These are phyloP conservation scores for Xenotilapia leptura DNA, from an alignment of 2,113 vertebrate species.

Conservation along the genomic window DNA sequence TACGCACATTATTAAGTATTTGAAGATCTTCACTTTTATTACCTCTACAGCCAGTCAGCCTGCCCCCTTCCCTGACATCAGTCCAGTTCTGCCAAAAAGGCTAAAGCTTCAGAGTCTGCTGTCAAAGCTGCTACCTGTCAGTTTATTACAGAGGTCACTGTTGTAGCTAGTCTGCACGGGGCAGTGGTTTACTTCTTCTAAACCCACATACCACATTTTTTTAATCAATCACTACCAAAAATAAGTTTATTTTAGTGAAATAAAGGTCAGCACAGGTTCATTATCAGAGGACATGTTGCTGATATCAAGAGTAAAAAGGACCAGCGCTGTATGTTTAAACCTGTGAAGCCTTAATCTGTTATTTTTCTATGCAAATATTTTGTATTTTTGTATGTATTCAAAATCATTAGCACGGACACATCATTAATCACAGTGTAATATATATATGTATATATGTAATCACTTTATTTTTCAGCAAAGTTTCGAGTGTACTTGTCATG, in stretches of 20 bases:
- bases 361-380: not conserved
- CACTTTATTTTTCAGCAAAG: not conserved
- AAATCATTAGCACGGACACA: fast-evolving
- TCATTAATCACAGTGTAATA: not conserved
- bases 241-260: not conserved
- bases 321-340: not conserved
- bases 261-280: not conserved
- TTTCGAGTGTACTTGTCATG: not conserved
- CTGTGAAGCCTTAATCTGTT: not conserved
- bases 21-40: not conserved
- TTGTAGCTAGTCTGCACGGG: fast-evolving
- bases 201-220: not conserved
- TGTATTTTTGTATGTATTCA: not conserved
- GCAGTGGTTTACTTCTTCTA: not conserved
- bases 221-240: not conserved
- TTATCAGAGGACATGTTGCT: not conserved
- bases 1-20: not conserved
- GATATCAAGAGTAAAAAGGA: not conserved
- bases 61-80: not conserved
- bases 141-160: not conserved
- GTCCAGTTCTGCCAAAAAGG: not conserved
- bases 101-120: not conserved
- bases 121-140: not conserved
- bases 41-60: not conserved
- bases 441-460: not conserved